Conservation (phyloP, 2,113 vertebrate species). For the Mesoclemmys tuberculata region DNA sequence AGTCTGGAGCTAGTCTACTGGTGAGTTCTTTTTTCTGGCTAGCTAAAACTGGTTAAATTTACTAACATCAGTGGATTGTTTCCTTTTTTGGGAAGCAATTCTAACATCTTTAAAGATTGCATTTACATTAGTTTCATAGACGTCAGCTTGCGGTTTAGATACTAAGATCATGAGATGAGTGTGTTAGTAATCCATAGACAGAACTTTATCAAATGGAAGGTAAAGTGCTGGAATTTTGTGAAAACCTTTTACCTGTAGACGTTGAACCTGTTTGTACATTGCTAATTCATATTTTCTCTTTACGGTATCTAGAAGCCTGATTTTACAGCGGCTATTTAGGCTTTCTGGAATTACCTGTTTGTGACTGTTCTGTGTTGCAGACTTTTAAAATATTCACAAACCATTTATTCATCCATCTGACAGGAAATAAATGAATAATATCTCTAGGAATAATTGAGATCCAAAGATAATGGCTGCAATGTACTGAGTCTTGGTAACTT, state of each 20-base stretch:
- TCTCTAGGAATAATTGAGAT: neutral
- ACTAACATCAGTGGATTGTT: neutral
- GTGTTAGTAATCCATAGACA: neutral
- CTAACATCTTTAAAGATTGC: neutral
- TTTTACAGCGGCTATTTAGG: rapidly evolving
- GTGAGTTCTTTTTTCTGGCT: slow-evolving; percentile 77
- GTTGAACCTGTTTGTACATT: neutral
- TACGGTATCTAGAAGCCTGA: neutral
- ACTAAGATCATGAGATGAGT: neutral
- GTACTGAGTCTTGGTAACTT: neutral
- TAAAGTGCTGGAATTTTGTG: neutral
- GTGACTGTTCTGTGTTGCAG: neutral
- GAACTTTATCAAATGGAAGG: neutral
- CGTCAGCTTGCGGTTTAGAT: neutral
- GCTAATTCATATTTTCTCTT: neutral
- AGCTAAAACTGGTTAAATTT: neutral
- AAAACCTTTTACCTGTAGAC: neutral
- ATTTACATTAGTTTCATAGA: neutral
- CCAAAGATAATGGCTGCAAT: neutral
- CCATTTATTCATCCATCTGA: neutral
- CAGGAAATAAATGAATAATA: rapidly evolving
- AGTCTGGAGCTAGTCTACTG: slow-evolving; percentile 91
- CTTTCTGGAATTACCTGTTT: neutral
- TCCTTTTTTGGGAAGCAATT: neutral
- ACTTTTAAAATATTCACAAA: rapidly evolving